Percentiles rank a stretch among this genome's conserved stretches.
Conservation (phyloP, 2,888 invertebrate species). For the Agriopis marginaria region DNA sequence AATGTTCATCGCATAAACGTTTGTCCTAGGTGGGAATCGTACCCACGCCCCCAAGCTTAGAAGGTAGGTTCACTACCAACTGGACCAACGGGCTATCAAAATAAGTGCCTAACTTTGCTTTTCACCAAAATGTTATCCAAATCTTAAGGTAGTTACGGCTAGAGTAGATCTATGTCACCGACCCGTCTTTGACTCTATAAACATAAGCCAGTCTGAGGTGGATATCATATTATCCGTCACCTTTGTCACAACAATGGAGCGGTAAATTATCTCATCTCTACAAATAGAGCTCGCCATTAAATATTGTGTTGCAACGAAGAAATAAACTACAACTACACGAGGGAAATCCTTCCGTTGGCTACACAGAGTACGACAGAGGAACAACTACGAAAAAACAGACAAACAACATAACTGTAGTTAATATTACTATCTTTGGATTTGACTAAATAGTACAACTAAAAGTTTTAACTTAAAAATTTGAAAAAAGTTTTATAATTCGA, state of each 20-base stretch:
- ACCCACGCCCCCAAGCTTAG: too few species aligned
- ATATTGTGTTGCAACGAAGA: conserved; percentile 13
- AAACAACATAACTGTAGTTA: not conserved
- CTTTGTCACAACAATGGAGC: not conserved
- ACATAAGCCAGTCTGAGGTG: not conserved
- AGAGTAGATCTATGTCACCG: not conserved
- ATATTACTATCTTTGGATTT: too few species aligned
- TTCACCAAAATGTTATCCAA: too few species aligned
- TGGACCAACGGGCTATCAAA: too few species aligned
- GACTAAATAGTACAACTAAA: too few species aligned
- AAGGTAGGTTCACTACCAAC: too few species aligned
- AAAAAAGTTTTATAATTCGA: too few species aligned
- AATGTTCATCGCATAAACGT: too few species aligned
- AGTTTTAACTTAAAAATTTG: too few species aligned
- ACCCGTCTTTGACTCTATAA: not conserved
- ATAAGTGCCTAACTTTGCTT: too few species aligned
- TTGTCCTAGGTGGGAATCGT: too few species aligned
- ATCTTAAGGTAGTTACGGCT: not conserved
- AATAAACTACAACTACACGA: conserved; percentile 15
- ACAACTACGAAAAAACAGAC: not conserved
- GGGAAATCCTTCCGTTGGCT: conserved; percentile 17
- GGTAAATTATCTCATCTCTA: conserved; percentile 20
- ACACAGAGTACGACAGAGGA: not conserved
- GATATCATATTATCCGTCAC: not conserved
- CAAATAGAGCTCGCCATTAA: conserved; percentile 6